Percentiles rank a stretch among this genome's conserved stretches.
Conservation (phyloP, 92 coral and sea anemone species). For the Umimayanthus chanpuru region DNA sequence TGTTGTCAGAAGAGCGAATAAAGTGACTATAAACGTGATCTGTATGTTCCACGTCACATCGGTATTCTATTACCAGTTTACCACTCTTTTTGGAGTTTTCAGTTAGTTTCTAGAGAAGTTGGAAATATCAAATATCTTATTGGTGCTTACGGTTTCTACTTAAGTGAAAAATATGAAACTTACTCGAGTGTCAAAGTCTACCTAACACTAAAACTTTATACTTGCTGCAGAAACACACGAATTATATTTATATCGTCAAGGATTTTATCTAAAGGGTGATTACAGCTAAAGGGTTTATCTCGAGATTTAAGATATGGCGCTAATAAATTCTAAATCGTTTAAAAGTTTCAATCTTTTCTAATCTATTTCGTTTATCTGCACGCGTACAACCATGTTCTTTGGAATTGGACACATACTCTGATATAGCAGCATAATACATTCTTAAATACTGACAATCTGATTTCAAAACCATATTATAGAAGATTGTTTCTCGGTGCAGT, state of each 20-base stretch:
- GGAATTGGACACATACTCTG: neutral
- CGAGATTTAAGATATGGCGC: neutral
- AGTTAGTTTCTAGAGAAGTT: neutral
- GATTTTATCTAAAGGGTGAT: neutral
- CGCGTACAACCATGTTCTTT: no score
- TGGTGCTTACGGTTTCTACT: neutral
- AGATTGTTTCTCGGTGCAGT: no score
- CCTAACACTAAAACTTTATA: neutral
- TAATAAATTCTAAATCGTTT: conserved; percentile 13
- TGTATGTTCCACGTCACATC: neutral
- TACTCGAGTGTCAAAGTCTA: neutral
- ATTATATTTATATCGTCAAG: neutral
- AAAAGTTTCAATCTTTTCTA: neutral
- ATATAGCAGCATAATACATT: neutral
- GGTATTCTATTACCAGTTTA: neutral
- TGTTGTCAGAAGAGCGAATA: neutral
- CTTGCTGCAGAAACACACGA: neutral
- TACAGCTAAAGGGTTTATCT: neutral
- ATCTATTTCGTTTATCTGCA: neutral
- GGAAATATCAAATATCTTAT: neutral
- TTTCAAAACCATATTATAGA: no score
- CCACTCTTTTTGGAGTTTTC: neutral
- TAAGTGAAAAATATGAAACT: neutral
- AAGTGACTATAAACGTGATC: neutral
- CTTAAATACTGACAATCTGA: neutral